Percentiles rank a stretch among this genome's conserved stretches.
phyloP scores from a whole-genome alignment of 2,888 invertebrate species.

The Labia minor region DNA sequence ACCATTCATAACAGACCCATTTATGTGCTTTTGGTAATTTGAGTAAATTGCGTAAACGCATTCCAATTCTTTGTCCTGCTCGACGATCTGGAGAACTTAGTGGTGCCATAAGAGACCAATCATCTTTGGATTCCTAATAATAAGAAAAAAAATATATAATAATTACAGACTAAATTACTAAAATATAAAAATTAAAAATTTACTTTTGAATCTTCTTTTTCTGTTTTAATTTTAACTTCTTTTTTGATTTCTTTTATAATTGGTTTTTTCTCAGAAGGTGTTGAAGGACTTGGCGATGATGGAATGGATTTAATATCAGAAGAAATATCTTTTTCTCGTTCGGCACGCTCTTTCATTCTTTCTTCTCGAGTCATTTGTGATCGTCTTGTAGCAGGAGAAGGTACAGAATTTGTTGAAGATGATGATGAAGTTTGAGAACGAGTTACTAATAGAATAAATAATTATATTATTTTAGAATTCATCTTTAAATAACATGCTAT shows the following conservation, averaged over 20 bases:
- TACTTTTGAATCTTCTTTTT: conserved; percentile 27
- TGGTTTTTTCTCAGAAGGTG: conserved; percentile 34
- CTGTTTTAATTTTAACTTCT: conserved; percentile 24
- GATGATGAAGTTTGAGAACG: not conserved
- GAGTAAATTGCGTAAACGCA: conserved; percentile 78
- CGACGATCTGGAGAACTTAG: conserved; percentile 59
- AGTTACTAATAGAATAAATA: not conserved
- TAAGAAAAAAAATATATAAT: not conserved
- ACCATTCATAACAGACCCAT: conserved; percentile 99
- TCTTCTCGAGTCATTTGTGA: conserved; percentile 26
- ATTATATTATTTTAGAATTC: not conserved
- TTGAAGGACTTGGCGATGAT: conserved; percentile 29
- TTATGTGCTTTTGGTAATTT: conserved; percentile 97
- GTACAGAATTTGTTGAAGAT: not conserved
- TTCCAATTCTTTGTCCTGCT: conserved; percentile 80
- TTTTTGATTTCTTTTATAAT: conserved; percentile 36
- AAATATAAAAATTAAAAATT: not conserved
- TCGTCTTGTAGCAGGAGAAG: conserved; percentile 24
- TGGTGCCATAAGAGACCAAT: not conserved
- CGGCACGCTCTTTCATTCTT: conserved; percentile 32
- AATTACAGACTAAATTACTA: too few relatives aligned
- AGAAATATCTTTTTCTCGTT: conserved; percentile 39
- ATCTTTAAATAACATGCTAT: too few relatives aligned
- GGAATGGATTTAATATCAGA: conserved; percentile 35
- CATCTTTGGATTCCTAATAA: not conserved